Evolutionary conservation across 1,140 invertebrate species (phyloP).

Genomic region (Melipona quadrifasciata): DNA sequence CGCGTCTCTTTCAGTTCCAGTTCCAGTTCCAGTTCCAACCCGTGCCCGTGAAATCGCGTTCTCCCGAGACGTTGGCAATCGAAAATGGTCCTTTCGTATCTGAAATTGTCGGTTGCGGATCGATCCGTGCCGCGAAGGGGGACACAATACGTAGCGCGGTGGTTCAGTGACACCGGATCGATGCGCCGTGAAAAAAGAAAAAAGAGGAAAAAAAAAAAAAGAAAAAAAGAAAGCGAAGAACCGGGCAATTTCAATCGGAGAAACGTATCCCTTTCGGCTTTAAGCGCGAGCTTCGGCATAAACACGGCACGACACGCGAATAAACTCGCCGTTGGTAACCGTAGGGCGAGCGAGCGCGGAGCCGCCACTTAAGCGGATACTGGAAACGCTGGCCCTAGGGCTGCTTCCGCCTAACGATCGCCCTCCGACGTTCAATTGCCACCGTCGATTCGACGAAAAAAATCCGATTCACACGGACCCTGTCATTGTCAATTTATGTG

Average conservation of each 20-base stretch:
- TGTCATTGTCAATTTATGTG: conserved; percentile 28
- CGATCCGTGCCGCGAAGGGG: background rate
- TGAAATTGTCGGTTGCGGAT: conserved; percentile 19
- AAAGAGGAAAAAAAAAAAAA: background rate
- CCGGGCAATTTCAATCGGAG: conserved; percentile 47
- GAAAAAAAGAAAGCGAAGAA: background rate
- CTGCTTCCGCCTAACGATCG: conserved; percentile 59
- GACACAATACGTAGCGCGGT: background rate
- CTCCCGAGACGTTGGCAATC: background rate
- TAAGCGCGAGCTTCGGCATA: conserved; percentile 54
- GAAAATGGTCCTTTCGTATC: background rate
- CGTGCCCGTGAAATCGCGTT: background rate
- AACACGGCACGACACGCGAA: conserved; percentile 63
- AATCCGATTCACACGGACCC: conserved; percentile 5
- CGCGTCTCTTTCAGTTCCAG: background rate
- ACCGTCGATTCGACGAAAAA: conserved; percentile 36
- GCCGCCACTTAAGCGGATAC: conserved; percentile 56
- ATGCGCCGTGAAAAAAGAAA: background rate
- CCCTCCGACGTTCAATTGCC: conserved; percentile 42
- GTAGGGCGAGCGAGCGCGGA: conserved; percentile 23
- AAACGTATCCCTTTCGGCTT: conserved; percentile 43
- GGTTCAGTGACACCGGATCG: conserved; percentile 22
- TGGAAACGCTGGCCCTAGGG: conserved; percentile 46
- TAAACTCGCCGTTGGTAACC: conserved; percentile 47
- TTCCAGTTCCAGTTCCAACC: no score